phyloP scores from a whole-genome alignment of 1,140 invertebrate genomes.

The Saccostrea glomerata region DNA sequence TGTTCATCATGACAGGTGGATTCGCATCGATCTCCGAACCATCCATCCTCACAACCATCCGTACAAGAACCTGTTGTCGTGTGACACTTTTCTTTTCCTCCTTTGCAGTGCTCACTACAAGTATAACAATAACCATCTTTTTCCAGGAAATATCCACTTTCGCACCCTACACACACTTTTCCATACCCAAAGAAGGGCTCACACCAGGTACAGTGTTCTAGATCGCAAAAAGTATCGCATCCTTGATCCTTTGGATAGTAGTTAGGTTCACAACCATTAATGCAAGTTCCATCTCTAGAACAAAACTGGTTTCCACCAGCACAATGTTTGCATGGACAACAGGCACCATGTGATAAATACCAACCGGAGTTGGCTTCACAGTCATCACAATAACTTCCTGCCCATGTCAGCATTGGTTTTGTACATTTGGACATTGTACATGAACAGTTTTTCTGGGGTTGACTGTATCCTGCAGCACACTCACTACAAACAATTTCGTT shows the following conservation, averaged over 20 bases:
- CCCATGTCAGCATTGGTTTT: background rate
- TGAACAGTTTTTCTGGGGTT: conserved; percentile 41
- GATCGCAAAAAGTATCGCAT: conserved; percentile 37
- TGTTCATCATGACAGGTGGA: conserved; percentile 28
- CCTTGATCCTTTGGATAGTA: conserved; percentile 45
- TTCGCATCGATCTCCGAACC: conserved; percentile 41
- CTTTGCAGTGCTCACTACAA: conserved; percentile 44
- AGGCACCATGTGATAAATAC: conserved; percentile 42
- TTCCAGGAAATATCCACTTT: conserved; percentile 37
- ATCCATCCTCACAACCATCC: conserved; percentile 40
- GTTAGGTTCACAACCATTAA: conserved; percentile 39
- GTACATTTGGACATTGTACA: conserved; percentile 43
- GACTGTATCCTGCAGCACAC: conserved; percentile 23
- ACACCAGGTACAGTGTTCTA: conserved; percentile 32
- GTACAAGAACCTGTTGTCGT: conserved; percentile 38
- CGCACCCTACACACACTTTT: conserved; percentile 44
- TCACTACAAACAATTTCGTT: conserved; percentile 11
- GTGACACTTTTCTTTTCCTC: conserved; percentile 12
- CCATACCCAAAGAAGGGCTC: conserved; percentile 34
- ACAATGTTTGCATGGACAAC: conserved; percentile 47
- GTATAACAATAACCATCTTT: conserved; percentile 8
- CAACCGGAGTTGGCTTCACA: conserved; percentile 38
- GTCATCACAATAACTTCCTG: background rate
- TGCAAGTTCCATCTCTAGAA: conserved; percentile 25
- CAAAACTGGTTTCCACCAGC: conserved; percentile 39